Base-by-base conservation (phyloP, 2,797 vertebrate genomes). In the Lagodon rhomboides region DNA sequence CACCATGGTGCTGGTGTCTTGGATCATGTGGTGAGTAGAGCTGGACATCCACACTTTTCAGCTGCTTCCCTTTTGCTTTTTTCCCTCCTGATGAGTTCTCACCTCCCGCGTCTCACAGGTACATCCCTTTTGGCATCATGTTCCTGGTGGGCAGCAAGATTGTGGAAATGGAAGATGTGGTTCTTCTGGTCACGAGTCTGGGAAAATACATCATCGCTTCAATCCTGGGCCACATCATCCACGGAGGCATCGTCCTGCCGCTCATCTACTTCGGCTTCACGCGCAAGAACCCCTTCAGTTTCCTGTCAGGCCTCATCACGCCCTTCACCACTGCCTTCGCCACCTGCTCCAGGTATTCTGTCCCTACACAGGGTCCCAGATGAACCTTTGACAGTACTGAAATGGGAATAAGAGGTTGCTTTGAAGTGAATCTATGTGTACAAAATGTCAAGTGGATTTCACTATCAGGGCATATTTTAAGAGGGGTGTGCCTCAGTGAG, bases 71-170 rank as follows among this genome's bases (percentile, higher is more conserved):
- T 34, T 16, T 47, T 30, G 65, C 5, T 38, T 50, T 23, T 53
- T 25, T 54, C 4, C 46, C 27, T 61, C 46, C 12, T 17, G 38
- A 0, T 67, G 9, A 54, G n/a, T 8, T 55, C 5, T 17, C 17
- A 2, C 38, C 11, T 58, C 46, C 50, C 66, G n/a, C 83, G 7
- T 84, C 3, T 74, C 63, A 59, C 93, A 99, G 98, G 98, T 99
- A 99, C 1, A 96, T 99, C 23, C 98, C 98, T 3, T 93, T 99
- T 51, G 98, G 98, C 87, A 98, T 99, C 90, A 97, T 96, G 95
- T 99, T 99, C 94, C 96, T 99, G 75, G 96, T 99, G 63, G 98
- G 97, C 83, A 99, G 98, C 94, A 99, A 99, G 95, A 98, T 99
- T 50, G 97, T 99, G 58, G 98, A 99, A 92, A 99, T 99, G 98